Evolutionary conservation across 2,888 invertebrate species (phyloP).

Genomic region (Ochropacha duplaris): DNA sequence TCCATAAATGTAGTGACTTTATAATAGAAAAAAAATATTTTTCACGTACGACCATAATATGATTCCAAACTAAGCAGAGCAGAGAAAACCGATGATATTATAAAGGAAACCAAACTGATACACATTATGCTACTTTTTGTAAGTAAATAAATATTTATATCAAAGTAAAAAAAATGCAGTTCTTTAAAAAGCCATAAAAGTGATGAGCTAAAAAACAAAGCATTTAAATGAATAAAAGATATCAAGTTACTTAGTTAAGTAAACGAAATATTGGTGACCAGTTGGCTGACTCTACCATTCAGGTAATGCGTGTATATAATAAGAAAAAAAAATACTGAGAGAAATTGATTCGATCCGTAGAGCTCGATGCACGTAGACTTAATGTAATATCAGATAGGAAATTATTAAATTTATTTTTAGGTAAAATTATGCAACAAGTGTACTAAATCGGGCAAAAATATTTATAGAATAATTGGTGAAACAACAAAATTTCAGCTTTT

Average conservation of each 20-base stretch:
- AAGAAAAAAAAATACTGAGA: slow-evolving; percentile 52
- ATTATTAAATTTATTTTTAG: background rate
- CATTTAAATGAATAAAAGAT: slow-evolving; percentile 16
- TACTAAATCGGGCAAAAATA: background rate
- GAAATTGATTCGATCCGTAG: slow-evolving; percentile 64
- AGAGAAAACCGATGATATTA: no score
- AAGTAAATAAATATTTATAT: no score
- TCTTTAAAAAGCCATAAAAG: slow-evolving; percentile 12
- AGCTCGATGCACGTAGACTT: slow-evolving; percentile 36
- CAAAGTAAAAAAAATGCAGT: no score
- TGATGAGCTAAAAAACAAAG: slow-evolving; percentile 1
- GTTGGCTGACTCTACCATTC: slow-evolving; percentile 46
- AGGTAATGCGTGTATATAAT: slow-evolving; percentile 35
- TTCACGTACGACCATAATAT: no score
- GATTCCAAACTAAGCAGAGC: no score
- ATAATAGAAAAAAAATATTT: no score
- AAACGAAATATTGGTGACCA: slow-evolving; percentile 29
- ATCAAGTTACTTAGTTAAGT: slow-evolving; percentile 17
- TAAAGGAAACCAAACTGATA: no score
- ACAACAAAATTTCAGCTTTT: no score
- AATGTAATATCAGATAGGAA: slow-evolving; percentile 29
- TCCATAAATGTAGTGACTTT: no score
- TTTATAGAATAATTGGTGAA: no score
- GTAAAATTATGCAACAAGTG: background rate
- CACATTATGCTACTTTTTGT: no score